Evolutionary conservation across 1,140 invertebrate genomes (phyloP), one percentile per base, ranked within the genome.

Genomic region (Nixonia krombeini): DNA sequence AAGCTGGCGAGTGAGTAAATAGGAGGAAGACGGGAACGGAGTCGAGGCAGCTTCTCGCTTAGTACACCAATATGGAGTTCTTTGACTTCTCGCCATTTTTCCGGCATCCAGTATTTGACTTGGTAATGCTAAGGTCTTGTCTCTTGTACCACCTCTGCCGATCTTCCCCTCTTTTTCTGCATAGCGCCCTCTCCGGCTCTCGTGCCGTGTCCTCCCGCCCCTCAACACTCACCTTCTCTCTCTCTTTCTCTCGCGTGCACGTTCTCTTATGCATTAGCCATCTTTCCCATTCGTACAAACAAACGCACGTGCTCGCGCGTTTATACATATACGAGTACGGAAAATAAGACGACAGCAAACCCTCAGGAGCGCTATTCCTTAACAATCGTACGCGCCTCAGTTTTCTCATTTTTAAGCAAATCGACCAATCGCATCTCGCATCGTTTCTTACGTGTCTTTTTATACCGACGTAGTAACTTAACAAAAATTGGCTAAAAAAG

Each of bases 61-160:
- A 38, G 57, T 46, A 65, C 37, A 58, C 28, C 41, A 41, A 56
- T 52, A 26, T 31, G 64, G 59, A 75, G 78, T 81, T 82, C 76
- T 71, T 81, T 78, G 75, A 81, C 77, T 82, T 64, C 64, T 64
- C 69, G 70, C 70, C 74, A 77, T 82, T 81, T 81, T 81, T 76
- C 75, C 73, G 68, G 35, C 62, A 65, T 44, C 64, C 74, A 63
- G 64, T 83, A 82, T 82, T 83, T 84, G 82, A 83, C 77, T 84
- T 84, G 82, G 79, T 84, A 83, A 83, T 84, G 58, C 72, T 70
- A 70, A 76, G 75, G 74, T 78, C 77, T 79, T 74, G 75, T 78
- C 74, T 68, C 52, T 63, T 65, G 57, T 59, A 59, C 62, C 25
- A 8, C 40, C 56, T 69, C 55, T 37, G 49, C 26, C 44, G 35